Evolutionary conservation across 1,140 invertebrate genomes (phyloP), one percentile per base, ranked within the genome.

Genomic region (Dendrolimus punctatus): DNA sequence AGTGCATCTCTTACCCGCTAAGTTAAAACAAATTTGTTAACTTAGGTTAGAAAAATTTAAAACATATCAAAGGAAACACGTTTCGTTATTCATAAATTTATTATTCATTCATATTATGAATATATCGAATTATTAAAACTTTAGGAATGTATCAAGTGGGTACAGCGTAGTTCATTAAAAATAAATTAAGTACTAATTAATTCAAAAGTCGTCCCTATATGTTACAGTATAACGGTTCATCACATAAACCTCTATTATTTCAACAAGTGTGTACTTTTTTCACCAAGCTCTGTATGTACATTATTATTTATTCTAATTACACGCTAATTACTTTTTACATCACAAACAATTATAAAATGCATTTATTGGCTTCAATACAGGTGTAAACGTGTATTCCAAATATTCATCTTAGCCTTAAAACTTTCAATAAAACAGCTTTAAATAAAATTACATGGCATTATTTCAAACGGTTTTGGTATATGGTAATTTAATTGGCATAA

Each of bases 181-280:
- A 83, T 82, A 78, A 83, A 72, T 83, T 83, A 80, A 80, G 76
- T 83, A 80, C 76, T 77, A 80, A 59, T 61, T 71, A 65, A 57
- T 55, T 63, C 58, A 57, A 70, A 68, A 66, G 62, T 54, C 68
- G 59, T 67, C 57, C 23, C 66, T 71, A 73, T 74, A 76, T 67
- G 47, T 62, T 77, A 74, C 67, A 78, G 54, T 57, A 62, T 55
- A 66, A 60, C 49, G 74, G 78, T 82, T 76, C 74, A 80, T 80
- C 56, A 68, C 60, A 82, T 80, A 80, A 82, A 82, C 75, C 71
- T 54, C 64, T 55, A 49, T 52, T 23, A 23, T 23, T 55, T 60
- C 57, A 60, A 59, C 58, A 55, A 62, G 57, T 60, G 57, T 72
- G 67, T 77, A 73, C 65, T 76, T 77, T 23, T 23, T 57, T 60